These are phyloP conservation scores for Bicyclus anynana DNA, from an alignment of 1,140 invertebrate species.

Conservation along the genomic window DNA sequence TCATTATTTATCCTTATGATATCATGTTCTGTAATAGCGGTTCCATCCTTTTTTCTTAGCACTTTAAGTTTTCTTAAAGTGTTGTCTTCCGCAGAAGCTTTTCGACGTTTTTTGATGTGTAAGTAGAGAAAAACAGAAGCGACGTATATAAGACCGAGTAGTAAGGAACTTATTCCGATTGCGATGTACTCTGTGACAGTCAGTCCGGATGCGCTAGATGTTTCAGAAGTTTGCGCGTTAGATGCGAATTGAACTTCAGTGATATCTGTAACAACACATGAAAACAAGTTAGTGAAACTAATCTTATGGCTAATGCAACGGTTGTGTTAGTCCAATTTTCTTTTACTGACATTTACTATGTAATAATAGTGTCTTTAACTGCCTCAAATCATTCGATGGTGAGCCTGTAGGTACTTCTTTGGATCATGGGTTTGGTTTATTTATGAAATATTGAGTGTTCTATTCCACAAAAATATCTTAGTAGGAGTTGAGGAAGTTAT, in stretches of 20 bases:
- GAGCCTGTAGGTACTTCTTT: too few relatives aligned
- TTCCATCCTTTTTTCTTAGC: conserved; percentile 57
- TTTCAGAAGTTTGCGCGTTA: conserved; percentile 78
- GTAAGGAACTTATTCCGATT: conserved; percentile 87
- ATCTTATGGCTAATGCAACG: too few relatives aligned
- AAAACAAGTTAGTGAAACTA: background rate
- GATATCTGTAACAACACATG: conserved; percentile 77
- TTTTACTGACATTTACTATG: too few relatives aligned
- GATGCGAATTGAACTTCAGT: conserved; percentile 87
- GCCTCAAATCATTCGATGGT: too few relatives aligned
- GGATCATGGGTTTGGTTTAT: too few relatives aligned
- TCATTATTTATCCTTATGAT: conserved; percentile 64
- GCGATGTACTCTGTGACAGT: conserved; percentile 86
- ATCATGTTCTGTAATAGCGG: conserved; percentile 57
- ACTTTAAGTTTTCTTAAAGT: conserved; percentile 46
- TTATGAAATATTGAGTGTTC: too few relatives aligned
- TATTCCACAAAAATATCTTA: too few relatives aligned
- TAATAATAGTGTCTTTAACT: too few relatives aligned
- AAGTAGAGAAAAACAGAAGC: conserved; percentile 89
- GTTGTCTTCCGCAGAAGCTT: conserved; percentile 49
- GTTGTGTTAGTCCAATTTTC: too few relatives aligned
- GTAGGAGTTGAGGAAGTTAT: too few relatives aligned
- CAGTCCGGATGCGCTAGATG: conserved; percentile 71
- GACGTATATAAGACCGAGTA: conserved; percentile 89
- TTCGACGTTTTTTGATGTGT: conserved; percentile 80